These are phyloP conservation scores for Xestobium rufovillosum DNA, from an alignment of 2,888 invertebrate genomes.

Conservation along the genomic window DNA sequence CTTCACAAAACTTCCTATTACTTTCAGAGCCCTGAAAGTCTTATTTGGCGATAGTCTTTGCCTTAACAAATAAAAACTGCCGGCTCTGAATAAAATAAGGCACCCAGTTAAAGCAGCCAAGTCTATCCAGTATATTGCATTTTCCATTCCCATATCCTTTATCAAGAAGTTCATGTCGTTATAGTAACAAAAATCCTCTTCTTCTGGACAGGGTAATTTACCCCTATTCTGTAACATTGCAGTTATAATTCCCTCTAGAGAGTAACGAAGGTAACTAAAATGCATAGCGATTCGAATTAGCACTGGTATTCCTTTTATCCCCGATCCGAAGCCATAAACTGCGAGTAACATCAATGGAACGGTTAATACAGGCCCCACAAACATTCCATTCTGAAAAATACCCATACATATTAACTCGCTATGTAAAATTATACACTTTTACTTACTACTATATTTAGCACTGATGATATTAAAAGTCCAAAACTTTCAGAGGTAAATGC, in stretches of 20 bases:
- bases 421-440: slow-evolving; percentile 11
- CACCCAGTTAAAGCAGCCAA: slow-evolving; percentile 55
- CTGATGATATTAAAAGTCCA: slow-evolving; percentile 66
- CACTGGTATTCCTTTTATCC: slow-evolving; percentile 54
- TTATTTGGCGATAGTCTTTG: slow-evolving; percentile 64
- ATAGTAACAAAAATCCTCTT: slow-evolving; percentile 68
- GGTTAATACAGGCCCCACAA: slow-evolving; percentile 77
- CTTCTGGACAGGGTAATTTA: slow-evolving; percentile 65
- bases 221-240: slow-evolving; percentile 70
- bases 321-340: slow-evolving; percentile 79
- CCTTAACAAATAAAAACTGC: slow-evolving; percentile 64
- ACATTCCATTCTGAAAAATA: slow-evolving; percentile 69
- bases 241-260: slow-evolving; percentile 64
- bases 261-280: slow-evolving; percentile 68
- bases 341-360: slow-evolving; percentile 86
- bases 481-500: slow-evolving; percentile 72
- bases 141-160: slow-evolving; percentile 65
- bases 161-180: slow-evolving; percentile 68
- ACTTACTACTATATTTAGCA: slow-evolving; percentile 69
- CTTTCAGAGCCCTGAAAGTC: slow-evolving; percentile 62
- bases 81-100: slow-evolving; percentile 55
- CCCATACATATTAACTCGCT: slow-evolving; percentile 16
- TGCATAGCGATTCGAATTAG: slow-evolving; percentile 76
- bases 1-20: slow-evolving; percentile 63
- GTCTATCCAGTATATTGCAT: slow-evolving; percentile 61